Evolutionary conservation across 2,113 vertebrate species (phyloP).

Genomic region (Laterallus jamaicensis): DNA sequence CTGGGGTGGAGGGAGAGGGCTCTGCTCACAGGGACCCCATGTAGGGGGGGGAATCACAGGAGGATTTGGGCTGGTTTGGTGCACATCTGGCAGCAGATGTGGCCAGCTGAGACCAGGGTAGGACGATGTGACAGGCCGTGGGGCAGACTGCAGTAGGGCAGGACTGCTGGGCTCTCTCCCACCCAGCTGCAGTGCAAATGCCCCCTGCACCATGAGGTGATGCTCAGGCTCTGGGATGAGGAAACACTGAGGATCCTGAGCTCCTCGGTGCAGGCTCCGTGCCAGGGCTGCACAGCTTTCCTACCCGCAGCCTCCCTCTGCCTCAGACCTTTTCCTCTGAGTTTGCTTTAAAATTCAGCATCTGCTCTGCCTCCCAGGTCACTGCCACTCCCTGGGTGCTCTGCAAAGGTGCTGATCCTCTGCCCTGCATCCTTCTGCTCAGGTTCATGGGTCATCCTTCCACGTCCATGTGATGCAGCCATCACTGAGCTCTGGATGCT

Average conservation of each 20-base stretch:
- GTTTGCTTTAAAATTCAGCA: neutral
- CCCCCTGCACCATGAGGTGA: accelerated
- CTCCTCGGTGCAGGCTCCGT: neutral
- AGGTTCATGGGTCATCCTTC: neutral
- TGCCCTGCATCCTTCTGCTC: neutral
- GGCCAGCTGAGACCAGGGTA: neutral
- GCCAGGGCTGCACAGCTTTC: neutral
- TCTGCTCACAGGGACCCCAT: accelerated
- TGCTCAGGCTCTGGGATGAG: neutral
- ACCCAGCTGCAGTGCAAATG: neutral
- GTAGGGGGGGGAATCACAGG: neutral
- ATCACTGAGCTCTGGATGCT: neutral
- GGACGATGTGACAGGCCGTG: neutral
- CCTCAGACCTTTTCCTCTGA: neutral
- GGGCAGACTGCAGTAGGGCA: neutral
- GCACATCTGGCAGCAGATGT: neutral
- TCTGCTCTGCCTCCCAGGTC: neutral
- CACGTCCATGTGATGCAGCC: accelerated
- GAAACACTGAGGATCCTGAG: neutral
- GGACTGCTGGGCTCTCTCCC: neutral
- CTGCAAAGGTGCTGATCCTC: neutral
- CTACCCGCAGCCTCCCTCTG: neutral
- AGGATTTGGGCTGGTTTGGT: neutral
- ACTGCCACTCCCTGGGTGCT: accelerated
- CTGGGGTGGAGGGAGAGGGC: accelerated